These are phyloP conservation scores for Lepidostoma basale DNA, from an alignment of 1,140 invertebrate species.

Conservation along the genomic window DNA sequence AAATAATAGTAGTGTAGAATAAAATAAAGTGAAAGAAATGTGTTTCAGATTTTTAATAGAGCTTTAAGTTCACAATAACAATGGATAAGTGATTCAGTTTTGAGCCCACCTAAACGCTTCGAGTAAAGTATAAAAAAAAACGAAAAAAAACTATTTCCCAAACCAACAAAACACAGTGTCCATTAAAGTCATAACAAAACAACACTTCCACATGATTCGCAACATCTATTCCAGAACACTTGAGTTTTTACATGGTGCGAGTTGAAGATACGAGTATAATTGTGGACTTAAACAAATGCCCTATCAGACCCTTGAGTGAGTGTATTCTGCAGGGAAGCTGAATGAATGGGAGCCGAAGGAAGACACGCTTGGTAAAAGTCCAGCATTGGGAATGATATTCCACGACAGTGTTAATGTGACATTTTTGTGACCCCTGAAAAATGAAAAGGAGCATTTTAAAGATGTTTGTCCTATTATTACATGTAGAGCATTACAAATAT, in stretches of 20 bases:
- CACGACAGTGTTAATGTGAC: conserved; percentile 92
- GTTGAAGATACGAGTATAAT: neutral
- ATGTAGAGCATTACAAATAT: neutral
- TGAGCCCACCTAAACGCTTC: neutral
- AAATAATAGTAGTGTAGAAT: too few species aligned
- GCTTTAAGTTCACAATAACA: conserved; percentile 11
- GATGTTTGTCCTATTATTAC: neutral
- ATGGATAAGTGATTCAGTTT: conserved; percentile 12
- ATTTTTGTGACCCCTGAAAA: conserved; percentile 88
- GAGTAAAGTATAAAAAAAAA: conserved; percentile 13
- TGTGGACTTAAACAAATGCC: too few species aligned
- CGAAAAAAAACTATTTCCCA: too few species aligned
- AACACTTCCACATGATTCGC: too few species aligned
- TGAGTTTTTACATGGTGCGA: too few species aligned
- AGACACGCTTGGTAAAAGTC: conserved; percentile 85
- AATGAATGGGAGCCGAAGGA: conserved; percentile 85
- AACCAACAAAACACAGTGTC: too few species aligned
- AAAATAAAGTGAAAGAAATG: too few species aligned
- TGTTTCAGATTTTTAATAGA: conserved; percentile 22
- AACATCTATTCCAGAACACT: too few species aligned
- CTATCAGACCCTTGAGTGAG: conserved; percentile 73
- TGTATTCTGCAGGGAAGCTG: conserved; percentile 89
- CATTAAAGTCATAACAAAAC: too few species aligned
- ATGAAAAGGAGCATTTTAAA: conserved; percentile 47
- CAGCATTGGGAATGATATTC: conserved; percentile 99